phyloP scores from a whole-genome alignment of 1,140 invertebrate species.

The Parapsyche elsis region DNA sequence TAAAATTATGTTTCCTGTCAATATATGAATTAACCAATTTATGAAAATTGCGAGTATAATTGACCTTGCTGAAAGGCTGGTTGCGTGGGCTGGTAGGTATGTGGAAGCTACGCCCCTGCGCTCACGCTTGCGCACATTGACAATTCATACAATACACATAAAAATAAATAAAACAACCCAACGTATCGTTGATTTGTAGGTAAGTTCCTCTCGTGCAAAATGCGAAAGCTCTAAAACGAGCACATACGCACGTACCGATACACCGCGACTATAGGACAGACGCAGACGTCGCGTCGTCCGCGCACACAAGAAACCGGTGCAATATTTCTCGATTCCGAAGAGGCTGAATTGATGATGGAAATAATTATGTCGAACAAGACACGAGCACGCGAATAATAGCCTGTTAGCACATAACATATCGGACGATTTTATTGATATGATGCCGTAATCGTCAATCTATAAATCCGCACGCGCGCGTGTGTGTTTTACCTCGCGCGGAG shows the following conservation, averaged over 20 bases:
- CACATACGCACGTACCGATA: neutral
- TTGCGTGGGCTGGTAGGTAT: neutral
- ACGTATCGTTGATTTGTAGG: neutral
- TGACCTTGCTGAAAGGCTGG: no score
- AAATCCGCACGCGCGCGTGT: conserved; percentile 39
- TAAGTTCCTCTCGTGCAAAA: neutral
- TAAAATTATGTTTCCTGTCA: no score
- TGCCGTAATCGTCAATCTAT: conserved; percentile 49
- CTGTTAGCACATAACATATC: conserved; percentile 50
- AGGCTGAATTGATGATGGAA: conserved; percentile 43
- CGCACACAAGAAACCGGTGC: neutral
- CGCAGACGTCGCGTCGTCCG: no score
- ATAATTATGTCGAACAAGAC: conserved; percentile 52
- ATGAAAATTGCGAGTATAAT: no score
- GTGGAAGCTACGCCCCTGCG: neutral
- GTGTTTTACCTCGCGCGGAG: neutral
- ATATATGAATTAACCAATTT: no score
- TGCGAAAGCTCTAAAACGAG: neutral
- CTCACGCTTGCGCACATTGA: neutral
- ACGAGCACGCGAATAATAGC: conserved; percentile 51
- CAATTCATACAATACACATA: neutral
- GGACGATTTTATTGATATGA: conserved; percentile 55
- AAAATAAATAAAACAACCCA: neutral
- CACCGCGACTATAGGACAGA: neutral
- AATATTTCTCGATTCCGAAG: conserved; percentile 30